phyloP scores from a whole-genome alignment of 2,888 invertebrate genomes.

The Drosophila anomalata region DNA sequence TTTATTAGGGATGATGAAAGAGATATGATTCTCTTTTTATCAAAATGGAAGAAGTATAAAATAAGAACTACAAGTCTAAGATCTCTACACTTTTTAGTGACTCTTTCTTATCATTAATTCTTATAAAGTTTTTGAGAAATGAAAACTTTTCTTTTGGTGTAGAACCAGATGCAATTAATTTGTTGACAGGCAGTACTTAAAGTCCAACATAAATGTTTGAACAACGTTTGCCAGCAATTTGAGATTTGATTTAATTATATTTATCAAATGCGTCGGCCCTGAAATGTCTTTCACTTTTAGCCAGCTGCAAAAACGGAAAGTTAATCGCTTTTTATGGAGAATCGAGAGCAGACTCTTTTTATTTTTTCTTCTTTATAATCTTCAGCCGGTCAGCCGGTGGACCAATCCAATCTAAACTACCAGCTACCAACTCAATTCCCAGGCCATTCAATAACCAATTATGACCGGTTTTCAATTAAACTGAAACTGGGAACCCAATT shows the following conservation, averaged over 20 bases:
- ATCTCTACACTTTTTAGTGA: too few relatives aligned
- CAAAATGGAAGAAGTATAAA: too few relatives aligned
- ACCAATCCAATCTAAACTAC: conserved; percentile 25
- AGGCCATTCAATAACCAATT: conserved; percentile 53
- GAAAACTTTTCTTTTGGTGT: conserved; percentile 1
- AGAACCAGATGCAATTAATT: conserved; percentile 31
- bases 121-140: neutral
- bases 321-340: conserved; percentile 49
- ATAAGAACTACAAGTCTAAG: too few relatives aligned
- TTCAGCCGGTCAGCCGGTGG: conserved; percentile 3
- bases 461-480: conserved; percentile 63
- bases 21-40: too few relatives aligned
- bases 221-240: conserved; percentile 23
- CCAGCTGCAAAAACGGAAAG: conserved; percentile 69
- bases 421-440: conserved; percentile 25
- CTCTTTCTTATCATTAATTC: neutral
- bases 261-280: conserved; percentile 67
- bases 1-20: neutral
- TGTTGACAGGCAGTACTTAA: conserved; percentile 27
- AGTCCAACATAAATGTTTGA: conserved; percentile 19
- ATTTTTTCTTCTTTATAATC: conserved; percentile 20
- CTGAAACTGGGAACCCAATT: conserved; percentile 48
- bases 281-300: conserved; percentile 58
- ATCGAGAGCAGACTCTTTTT: conserved; percentile 56
- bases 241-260: conserved; percentile 32